A percentile compares a stretch with the other conserved stretches of the same genome.
phyloP scores from a whole-genome alignment of 2,888 invertebrate genomes.

The Plagiodera versicolora region DNA sequence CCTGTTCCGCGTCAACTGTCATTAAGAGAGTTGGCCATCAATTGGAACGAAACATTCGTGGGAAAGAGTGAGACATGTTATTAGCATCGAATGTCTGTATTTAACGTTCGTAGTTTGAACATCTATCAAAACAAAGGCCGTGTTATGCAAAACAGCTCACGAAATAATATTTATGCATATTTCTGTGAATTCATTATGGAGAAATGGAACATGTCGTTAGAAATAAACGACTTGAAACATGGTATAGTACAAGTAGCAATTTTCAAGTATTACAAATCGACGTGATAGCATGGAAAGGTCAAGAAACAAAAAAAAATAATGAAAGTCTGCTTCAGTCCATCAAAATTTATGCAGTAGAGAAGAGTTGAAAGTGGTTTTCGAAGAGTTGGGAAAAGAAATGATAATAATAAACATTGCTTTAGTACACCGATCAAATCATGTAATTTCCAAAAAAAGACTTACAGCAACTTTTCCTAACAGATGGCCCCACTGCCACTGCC shows the following conservation, averaged over 20 bases:
- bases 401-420: too few species aligned
- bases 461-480: slow-evolving; percentile 93
- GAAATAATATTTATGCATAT: slow-evolving; percentile 32
- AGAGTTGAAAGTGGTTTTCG: too few species aligned
- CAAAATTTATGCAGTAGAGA: neutral
- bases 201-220: slow-evolving; percentile 3
- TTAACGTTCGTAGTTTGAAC: neutral
- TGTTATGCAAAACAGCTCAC: slow-evolving; percentile 20
- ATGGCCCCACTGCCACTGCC: slow-evolving; percentile 96
- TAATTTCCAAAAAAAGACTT: too few species aligned
- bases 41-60: too few species aligned
- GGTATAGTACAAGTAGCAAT: slow-evolving; percentile 2
- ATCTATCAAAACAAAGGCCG: neutral
- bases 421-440: too few species aligned
- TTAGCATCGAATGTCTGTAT: neutral
- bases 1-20: too few species aligned
- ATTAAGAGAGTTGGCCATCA: too few species aligned
- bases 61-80: neutral
- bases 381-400: too few species aligned
- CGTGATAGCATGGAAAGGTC: neutral
- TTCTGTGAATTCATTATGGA: slow-evolving; percentile 20
- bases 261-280: neutral
- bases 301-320: neutral
- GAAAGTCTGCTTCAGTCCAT: neutral
- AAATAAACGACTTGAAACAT: neutral